These are phyloP conservation scores for Aldrovandia affinis DNA, from an alignment of 2,797 vertebrate species.

Conservation along the genomic window DNA sequence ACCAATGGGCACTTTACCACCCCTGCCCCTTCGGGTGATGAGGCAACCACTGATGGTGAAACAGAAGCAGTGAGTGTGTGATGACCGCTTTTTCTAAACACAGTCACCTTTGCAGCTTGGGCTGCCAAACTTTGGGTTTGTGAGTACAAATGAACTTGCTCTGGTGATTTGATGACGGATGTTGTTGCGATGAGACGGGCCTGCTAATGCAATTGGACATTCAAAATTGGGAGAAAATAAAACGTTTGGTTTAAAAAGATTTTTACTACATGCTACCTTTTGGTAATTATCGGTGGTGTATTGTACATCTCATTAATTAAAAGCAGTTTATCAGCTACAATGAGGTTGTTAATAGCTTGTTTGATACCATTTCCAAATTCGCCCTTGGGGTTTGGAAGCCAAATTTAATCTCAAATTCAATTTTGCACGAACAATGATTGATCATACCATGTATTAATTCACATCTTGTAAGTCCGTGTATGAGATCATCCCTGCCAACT, in stretches of 20 bases:
- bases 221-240: background rate
- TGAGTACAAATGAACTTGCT: background rate
- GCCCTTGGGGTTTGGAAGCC: no score
- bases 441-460: no score
- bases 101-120: background rate
- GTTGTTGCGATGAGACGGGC: background rate
- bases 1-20: conserved; percentile 27
- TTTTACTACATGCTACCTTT: background rate
- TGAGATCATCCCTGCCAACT: no score
- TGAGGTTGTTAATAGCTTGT: no score
- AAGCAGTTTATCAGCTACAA: no score
- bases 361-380: no score
- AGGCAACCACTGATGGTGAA: conserved; percentile 66
- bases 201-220: background rate
- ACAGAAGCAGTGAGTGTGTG: conserved; percentile 61
- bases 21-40: conserved; percentile 62
- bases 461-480: no score
- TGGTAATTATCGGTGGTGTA: background rate
- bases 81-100: background rate
- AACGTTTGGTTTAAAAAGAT: background rate
- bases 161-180: no score
- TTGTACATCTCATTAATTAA: no score
- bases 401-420: no score
- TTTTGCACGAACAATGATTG: no score
- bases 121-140: background rate